Conservation (phyloP, 2,888 invertebrate species). For the Desoria tigrina region DNA sequence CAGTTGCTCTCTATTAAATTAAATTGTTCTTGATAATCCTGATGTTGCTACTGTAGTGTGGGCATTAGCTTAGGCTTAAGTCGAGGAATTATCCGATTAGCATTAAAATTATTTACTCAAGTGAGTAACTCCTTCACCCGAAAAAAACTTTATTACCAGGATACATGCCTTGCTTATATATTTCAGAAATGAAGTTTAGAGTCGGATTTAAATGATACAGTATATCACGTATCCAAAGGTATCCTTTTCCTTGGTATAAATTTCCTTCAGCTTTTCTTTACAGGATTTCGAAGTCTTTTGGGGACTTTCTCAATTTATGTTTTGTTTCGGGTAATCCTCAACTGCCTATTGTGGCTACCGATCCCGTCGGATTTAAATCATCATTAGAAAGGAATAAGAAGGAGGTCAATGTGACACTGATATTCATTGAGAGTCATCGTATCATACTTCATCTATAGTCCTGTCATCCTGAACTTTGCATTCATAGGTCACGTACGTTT, state of each 20-base stretch:
- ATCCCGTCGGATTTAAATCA: conserved; percentile 18
- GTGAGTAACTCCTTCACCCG: not conserved
- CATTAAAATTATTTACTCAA: conserved; percentile 27
- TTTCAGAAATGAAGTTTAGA: too few relatives aligned
- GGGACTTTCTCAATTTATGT: too few relatives aligned
- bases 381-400: conserved; percentile 39
- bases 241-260: too few relatives aligned
- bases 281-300: too few relatives aligned
- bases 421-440: not conserved
- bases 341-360: conserved; percentile 17
- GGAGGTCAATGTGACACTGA: conserved; percentile 39
- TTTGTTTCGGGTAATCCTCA: conserved; percentile 28
- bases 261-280: too few relatives aligned
- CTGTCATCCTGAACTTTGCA: conserved; percentile 24
- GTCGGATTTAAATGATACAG: too few relatives aligned
- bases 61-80: not conserved
- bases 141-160: conserved; percentile 11
- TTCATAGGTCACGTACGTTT: conserved; percentile 48
- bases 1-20: too few relatives aligned
- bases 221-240: too few relatives aligned
- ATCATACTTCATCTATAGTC: not conserved
- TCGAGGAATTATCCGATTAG: conserved; percentile 41
- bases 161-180: too few relatives aligned
- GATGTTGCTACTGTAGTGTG: conserved; percentile 4
- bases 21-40: conserved; percentile 2